These are phyloP conservation scores for Zosterops hypoxanthus DNA, from an alignment of 2,113 vertebrate species.

Conservation along the genomic window DNA sequence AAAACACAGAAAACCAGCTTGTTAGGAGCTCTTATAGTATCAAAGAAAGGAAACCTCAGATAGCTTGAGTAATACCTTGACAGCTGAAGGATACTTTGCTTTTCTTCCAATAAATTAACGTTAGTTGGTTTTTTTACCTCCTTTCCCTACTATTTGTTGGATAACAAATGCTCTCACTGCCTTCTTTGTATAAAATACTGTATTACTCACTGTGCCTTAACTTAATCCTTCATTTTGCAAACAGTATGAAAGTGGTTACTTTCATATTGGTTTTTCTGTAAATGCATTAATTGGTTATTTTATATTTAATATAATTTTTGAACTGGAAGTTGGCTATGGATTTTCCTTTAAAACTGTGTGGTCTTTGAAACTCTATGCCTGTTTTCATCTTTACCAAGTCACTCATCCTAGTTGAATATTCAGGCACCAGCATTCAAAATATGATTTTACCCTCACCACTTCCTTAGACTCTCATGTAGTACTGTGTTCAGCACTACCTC, in stretches of 20 bases:
- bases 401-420: neutral
- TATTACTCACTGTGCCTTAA: conserved; percentile 77
- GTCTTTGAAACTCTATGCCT: neutral
- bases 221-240: conserved; percentile 73
- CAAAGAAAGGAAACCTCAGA: neutral
- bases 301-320: conserved; percentile 74
- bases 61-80: neutral
- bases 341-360: conserved; percentile 8
- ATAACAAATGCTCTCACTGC: conserved; percentile 35
- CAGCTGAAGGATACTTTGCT: neutral
- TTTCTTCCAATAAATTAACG: neutral
- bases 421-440: neutral
- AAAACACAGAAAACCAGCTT: neutral
- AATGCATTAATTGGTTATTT: conserved; percentile 72
- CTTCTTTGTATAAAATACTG: conserved; percentile 47
- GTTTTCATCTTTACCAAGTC: neutral
- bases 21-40: neutral
- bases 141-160: neutral
- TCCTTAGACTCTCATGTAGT: neutral
- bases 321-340: conserved; percentile 22
- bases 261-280: conserved; percentile 66
- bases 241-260: conserved; percentile 48
- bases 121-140: neutral
- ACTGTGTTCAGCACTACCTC: neutral
- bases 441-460: accelerated